Base-by-base conservation (phyloP, 1,140 invertebrate species). In the Bombus haemorrhoidalis region DNA sequence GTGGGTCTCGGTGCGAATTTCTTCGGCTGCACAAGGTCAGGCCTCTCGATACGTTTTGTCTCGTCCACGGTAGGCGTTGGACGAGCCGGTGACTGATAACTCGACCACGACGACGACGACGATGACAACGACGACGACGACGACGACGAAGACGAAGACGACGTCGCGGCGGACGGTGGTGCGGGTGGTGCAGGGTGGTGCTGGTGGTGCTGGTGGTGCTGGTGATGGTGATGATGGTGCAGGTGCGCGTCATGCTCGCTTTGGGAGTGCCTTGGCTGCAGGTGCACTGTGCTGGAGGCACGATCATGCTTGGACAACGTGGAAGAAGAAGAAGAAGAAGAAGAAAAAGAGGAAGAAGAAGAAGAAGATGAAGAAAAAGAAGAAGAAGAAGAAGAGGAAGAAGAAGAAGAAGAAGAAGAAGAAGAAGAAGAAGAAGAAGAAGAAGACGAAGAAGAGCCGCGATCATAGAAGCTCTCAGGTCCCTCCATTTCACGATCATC, bases 1-100 rank as follows among this genome's bases (percentile, higher is more conserved):
- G 94, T 95, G 73, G 94, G 95, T 91, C 94, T 92, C 88, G 94
- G 94, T 91, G 94, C 94, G 87, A 94, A 94, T 89, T 93, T 94
- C 92, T 94, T 94, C 91, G 81, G 90, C 41, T 75, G 78, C 75
- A 88, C 76, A 81, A 87, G 76, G 78, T 81, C 81, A 68, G 89
- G 91, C 72, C 81, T 74, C 90, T 94, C 94, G 93, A 91, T 93
- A 85, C 89, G 89, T 87, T 91, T 91, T 85, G 91, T 91, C 90
- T 93, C 92, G 89, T 93, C 91, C 90, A 92, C 92, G 87, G 93
- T 93, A 89, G 93, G 93, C 91, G 92, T 93, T 71, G 92, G 93
- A 88, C 91, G 92, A 91, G 92, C 91, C 89, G 89, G 86, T 28
- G 81, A 79, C 57, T 77, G 82, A 80, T 83, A 86, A 62, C 89